These are phyloP conservation scores for Parazoanthus atlanticus DNA, from an alignment of 92 coral and sea anemone species.

Conservation along the genomic window DNA sequence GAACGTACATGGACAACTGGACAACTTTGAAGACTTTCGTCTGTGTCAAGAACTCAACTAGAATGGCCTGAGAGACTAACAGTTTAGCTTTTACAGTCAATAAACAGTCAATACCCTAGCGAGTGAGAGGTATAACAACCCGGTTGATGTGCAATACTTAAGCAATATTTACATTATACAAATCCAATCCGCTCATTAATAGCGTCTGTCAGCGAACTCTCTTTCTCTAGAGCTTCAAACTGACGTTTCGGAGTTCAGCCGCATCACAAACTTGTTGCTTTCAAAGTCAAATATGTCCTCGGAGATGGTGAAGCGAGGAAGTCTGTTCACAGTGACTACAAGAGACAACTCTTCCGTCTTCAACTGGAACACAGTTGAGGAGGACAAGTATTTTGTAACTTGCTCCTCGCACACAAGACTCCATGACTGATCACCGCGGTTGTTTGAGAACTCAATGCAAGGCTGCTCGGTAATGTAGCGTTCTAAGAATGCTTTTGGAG, in stretches of 20 bases:
- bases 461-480: slow-evolving; percentile 93
- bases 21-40: neutral
- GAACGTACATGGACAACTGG: neutral
- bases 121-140: slow-evolving; percentile 14
- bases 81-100: neutral
- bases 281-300: slow-evolving; percentile 98
- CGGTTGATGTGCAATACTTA: slow-evolving; percentile 15
- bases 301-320: slow-evolving; percentile 78
- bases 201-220: slow-evolving; percentile 43
- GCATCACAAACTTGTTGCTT: slow-evolving; percentile 91
- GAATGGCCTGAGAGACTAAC: neutral
- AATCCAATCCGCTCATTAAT: slow-evolving; percentile 41
- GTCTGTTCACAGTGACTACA: slow-evolving; percentile 80
- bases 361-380: slow-evolving; percentile 95
- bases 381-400: slow-evolving; percentile 85
- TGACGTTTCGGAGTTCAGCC: slow-evolving; percentile 95
- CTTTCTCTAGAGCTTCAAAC: slow-evolving; percentile 54
- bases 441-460: slow-evolving; percentile 77
- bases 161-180: slow-evolving; percentile 43
- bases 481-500: slow-evolving; percentile 96
- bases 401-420: slow-evolving; percentile 97
- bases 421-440: slow-evolving; percentile 80
- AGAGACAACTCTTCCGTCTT: slow-evolving; percentile 84
- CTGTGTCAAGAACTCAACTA: neutral
- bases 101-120: slow-evolving; percentile 11